These are phyloP conservation scores for Scaptomyza cyrtandrae DNA, from an alignment of 2,888 invertebrate genomes.

Conservation along the genomic window DNA sequence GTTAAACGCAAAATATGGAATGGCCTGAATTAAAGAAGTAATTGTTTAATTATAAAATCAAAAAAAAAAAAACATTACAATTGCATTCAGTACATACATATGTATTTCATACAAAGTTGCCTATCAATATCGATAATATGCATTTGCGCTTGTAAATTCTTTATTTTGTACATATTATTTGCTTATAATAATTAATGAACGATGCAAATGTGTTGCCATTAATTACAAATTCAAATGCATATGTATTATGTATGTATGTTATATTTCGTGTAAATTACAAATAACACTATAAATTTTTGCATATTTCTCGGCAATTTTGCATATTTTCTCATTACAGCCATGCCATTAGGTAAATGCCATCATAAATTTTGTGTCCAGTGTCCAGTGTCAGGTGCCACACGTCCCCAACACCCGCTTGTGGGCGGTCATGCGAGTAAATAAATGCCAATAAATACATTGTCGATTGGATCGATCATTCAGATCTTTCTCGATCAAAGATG, in stretches of 20 bases:
- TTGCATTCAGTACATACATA: background rate
- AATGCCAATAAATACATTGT: constrained; percentile 68
- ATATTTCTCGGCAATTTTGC: constrained; percentile 41
- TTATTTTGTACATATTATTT: background rate
- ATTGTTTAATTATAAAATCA: too few species aligned
- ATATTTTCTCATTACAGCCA: constrained; percentile 38
- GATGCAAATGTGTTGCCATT: constrained; percentile 10
- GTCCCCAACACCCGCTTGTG: background rate
- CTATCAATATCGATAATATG: background rate
- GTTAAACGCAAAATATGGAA: too few species aligned
- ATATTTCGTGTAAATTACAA: constrained; percentile 72
- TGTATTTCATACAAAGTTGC: background rate
- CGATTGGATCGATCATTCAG: constrained; percentile 35
- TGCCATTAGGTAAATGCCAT: constrained; percentile 74
- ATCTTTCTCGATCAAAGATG: constrained; percentile 1
- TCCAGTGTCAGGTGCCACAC: background rate
- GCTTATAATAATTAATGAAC: constrained; percentile 15
- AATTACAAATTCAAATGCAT: constrained; percentile 14
- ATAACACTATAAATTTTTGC: constrained; percentile 70
- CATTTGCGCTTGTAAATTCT: background rate
- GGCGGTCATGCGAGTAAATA: constrained; percentile 42
- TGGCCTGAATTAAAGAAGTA: background rate
- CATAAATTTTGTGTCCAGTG: constrained; percentile 63
- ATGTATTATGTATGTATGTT: constrained; percentile 43
- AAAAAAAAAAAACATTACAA: too few species aligned